Evolutionary conservation across 2,113 vertebrate genomes (phyloP).

Genomic region (Pollachius pollachius): DNA sequence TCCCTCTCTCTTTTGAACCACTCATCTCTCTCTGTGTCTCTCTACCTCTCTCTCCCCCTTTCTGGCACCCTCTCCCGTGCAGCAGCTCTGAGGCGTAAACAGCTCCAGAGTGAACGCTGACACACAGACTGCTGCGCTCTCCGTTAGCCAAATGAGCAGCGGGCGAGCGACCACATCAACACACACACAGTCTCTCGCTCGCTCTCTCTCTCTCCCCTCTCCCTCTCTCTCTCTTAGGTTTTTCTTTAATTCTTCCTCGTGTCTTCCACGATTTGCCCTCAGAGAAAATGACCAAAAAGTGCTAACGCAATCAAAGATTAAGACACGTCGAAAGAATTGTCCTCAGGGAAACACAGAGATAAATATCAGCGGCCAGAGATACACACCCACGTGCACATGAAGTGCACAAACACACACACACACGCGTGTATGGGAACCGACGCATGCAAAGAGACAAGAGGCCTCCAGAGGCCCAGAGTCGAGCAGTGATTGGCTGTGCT

Average conservation of each 20-base stretch:
- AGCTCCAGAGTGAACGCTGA: constrained; percentile 53
- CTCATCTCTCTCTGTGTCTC: neutral
- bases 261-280: constrained; percentile 7
- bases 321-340: neutral
- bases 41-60: neutral
- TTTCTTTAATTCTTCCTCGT: constrained; percentile 20
- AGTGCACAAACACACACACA: constrained; percentile 1
- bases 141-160: constrained; percentile 37
- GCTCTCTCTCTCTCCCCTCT: no score
- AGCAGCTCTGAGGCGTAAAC: constrained; percentile 44
- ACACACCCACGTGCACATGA: constrained; percentile 1
- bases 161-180: constrained; percentile 13
- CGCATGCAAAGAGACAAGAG: constrained; percentile 27
- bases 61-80: neutral
- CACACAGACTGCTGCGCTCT: constrained; percentile 33
- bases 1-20: neutral
- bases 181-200: constrained; percentile 14
- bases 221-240: neutral
- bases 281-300: constrained; percentile 22
- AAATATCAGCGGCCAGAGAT: no score
- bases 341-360: no score
- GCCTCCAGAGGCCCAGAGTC: constrained; percentile 31
- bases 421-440: neutral
- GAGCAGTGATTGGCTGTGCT: constrained; percentile 29
- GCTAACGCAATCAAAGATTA: constrained; percentile 25